Evolutionary conservation across 2,888 invertebrate genomes (phyloP).

Genomic region (Lasioglossum pauxillum): DNA sequence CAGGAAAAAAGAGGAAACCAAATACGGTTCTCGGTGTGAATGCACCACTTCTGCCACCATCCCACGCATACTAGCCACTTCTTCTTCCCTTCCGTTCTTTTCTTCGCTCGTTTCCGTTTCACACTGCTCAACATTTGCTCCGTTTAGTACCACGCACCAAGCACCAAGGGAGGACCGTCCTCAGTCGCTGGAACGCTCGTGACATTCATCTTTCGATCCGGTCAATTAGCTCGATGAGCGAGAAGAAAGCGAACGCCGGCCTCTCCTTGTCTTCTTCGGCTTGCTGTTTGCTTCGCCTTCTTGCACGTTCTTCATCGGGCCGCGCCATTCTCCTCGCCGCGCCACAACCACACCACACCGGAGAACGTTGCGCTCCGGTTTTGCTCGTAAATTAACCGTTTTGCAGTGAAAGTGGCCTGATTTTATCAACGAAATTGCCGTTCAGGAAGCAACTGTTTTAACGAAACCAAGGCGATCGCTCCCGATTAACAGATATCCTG

Average conservation of each 20-base stretch:
- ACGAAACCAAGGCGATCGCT: slow-evolving; percentile 26
- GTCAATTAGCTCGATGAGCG: slow-evolving; percentile 60
- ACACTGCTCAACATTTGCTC: slow-evolving; percentile 5
- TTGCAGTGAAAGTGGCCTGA: slow-evolving; percentile 65
- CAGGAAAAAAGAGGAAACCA: slow-evolving; percentile 8
- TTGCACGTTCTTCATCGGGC: not conserved
- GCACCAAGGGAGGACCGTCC: slow-evolving; percentile 32
- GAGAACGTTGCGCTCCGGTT: slow-evolving; percentile 27
- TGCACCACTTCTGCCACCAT: slow-evolving; percentile 25
- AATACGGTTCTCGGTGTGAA: slow-evolving; percentile 42
- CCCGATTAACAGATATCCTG: slow-evolving; percentile 29
- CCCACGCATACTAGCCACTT: slow-evolving; percentile 29
- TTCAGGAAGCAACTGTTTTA: slow-evolving; percentile 39
- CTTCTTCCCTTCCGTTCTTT: not conserved
- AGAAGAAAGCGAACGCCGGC: slow-evolving; percentile 56
- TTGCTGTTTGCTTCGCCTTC: slow-evolving; percentile 10
- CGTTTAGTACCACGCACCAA: not conserved
- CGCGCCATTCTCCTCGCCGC: slow-evolving; percentile 18
- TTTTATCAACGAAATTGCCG: slow-evolving; percentile 56
- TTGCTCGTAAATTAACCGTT: slow-evolving; percentile 65
- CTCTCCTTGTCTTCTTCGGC: slow-evolving; percentile 12
- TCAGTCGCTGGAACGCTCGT: slow-evolving; percentile 43
- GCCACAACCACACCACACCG: not conserved
- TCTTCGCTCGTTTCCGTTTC: slow-evolving; percentile 24
- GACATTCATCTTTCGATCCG: slow-evolving; percentile 57